These are phyloP conservation scores for Polydrusus pterygomalis DNA, from an alignment of 2,888 invertebrate species.

Conservation along the genomic window DNA sequence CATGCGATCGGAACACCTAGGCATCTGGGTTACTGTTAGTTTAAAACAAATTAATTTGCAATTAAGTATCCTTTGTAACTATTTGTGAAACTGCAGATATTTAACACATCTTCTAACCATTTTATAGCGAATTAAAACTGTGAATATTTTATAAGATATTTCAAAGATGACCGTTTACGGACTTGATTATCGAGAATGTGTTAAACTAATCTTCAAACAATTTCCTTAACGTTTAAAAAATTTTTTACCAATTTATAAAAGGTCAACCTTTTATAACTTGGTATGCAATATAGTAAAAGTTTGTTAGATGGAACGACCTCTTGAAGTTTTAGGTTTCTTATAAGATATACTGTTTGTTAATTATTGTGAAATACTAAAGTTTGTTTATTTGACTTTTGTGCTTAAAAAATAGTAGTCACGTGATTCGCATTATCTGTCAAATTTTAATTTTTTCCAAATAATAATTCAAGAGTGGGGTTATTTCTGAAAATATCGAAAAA, in stretches of 20 bases:
- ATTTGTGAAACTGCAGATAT: background rate
- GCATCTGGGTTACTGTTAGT: background rate
- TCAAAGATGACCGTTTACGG: slow-evolving; percentile 2
- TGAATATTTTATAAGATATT: slow-evolving; percentile 11
- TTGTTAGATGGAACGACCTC: background rate
- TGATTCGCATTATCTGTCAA: too few species aligned
- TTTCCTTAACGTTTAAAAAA: background rate
- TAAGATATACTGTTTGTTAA: too few species aligned
- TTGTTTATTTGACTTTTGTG: too few species aligned
- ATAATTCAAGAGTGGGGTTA: too few species aligned
- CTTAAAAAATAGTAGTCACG: too few species aligned
- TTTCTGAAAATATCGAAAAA: too few species aligned
- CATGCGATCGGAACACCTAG: too few species aligned
- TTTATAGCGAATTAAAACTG: slow-evolving; percentile 1
- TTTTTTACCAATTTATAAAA: background rate
- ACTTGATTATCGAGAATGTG: background rate
- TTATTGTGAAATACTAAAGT: too few species aligned
- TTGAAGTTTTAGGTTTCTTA: too few species aligned
- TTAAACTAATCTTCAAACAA: background rate
- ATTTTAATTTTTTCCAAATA: too few species aligned
- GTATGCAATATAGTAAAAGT: background rate
- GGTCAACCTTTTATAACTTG: background rate
- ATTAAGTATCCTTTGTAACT: background rate
- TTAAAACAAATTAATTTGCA: background rate
- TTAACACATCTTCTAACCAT: background rate